Conservation (phyloP, 2,797 vertebrate genomes). For the Rallus crepitans region DNA sequence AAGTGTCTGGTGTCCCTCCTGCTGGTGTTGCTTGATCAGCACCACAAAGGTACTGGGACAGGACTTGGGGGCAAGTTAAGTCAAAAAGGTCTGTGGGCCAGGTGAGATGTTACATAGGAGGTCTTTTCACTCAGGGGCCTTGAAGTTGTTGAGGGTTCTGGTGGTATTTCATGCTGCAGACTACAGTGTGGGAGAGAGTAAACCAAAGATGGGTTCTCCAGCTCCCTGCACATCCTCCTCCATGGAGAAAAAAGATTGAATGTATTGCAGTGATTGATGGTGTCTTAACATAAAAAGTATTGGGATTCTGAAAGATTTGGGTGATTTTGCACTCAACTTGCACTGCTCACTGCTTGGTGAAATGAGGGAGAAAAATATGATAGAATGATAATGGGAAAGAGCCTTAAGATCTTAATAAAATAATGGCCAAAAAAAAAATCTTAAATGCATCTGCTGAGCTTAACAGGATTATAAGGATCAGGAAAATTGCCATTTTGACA, state of each 20-base stretch:
- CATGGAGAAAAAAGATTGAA: neutral
- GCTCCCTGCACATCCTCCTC: rapidly evolving
- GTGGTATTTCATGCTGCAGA: neutral
- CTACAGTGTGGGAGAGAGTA: neutral
- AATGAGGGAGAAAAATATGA: neutral
- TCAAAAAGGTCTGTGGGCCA: neutral
- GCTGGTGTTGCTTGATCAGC: neutral
- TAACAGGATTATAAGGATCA: neutral
- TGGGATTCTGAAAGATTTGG: neutral
- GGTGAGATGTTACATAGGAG: neutral
- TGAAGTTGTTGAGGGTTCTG: neutral
- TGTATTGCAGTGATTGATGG: neutral
- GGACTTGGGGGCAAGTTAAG: neutral
- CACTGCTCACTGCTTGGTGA: neutral
- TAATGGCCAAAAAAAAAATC: neutral
- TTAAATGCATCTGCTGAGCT: neutral
- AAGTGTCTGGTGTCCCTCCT: neutral
- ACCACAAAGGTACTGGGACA: neutral
- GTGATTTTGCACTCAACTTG: neutral
- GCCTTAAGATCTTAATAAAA: neutral
- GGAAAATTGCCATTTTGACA: neutral
- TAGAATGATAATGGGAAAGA: neutral
- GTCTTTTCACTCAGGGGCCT: neutral
- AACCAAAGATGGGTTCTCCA: neutral
- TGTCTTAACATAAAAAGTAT: neutral